Base-by-base conservation (phyloP, 2,797 vertebrate genomes). In the Catamblyrhynchus diadema region DNA sequence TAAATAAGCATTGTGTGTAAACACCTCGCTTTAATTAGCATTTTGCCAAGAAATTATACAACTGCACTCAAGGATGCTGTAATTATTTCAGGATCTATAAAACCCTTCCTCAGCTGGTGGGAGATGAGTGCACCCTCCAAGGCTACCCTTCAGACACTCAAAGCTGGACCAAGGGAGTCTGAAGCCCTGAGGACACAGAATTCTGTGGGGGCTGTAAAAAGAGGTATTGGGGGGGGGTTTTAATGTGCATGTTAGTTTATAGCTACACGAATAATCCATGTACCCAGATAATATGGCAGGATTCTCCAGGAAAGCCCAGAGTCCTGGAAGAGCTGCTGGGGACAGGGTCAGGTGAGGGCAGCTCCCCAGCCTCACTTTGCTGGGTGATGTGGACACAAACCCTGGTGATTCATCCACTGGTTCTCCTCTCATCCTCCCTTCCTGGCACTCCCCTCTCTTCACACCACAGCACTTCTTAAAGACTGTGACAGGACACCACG, bases 1-100 rank as follows among this genome's bases (percentile, higher is more conserved):
- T 93, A 94, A 92, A 83, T 73, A 93, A 90, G 70, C 5, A 3
- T 57, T 81, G 70, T 93, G 48, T 88, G 89, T 88, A 93, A 95
- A 93, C 93, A 96, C 28, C 88, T 70, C 6, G 2, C 59, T 95
- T 94, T 94, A 96, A 93, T 95, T 94, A 93, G 66, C 25, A 45
- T 73, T 91, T 93, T 89, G 86, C 69, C 69, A 85, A 86, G 88
- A 91, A 93, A 95, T 93, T 88, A 91, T 81, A 95, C 72, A 90
- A 60, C 81, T 69, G 50, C 82, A 59, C 62, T 81, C 64, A 64
- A 73, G 0, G 0, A 89, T 57, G 92, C 64, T 30, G 44, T 81
- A 72, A 93, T 91, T 88, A 95, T 77, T 90, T 73, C 27, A 61
- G 88, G 84, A 74, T 85, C 84, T 50, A 71, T 74, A 87, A 94